A percentile compares a stretch with the other conserved stretches of the same genome.
Conservation (phyloP, 2,113 vertebrate genomes). For the Ammodytes marinus region DNA sequence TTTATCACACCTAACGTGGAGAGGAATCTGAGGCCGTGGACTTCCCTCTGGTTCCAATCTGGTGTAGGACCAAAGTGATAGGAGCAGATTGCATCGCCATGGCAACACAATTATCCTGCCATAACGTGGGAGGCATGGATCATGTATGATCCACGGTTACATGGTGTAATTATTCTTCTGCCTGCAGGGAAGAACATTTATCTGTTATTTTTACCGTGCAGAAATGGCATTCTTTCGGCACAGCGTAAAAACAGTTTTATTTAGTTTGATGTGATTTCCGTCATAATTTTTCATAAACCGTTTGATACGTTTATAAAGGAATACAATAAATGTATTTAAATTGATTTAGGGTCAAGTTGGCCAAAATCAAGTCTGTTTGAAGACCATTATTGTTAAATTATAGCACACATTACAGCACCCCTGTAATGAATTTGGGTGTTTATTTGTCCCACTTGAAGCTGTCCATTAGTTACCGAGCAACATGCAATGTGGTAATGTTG, state of each 20-base stretch:
- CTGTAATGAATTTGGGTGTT: slow-evolving; percentile 37
- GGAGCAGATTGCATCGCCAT: slow-evolving; percentile 83
- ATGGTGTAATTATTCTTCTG: slow-evolving; percentile 74
- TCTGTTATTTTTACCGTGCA: neutral
- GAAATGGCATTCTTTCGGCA: slow-evolving; percentile 7
- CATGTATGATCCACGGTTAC: slow-evolving; percentile 79
- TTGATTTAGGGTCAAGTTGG: neutral
- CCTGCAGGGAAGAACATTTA: slow-evolving; percentile 45
- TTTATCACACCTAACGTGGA: slow-evolving; percentile 14
- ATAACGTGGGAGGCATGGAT: slow-evolving; percentile 80
- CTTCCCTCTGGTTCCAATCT: slow-evolving; percentile 63
- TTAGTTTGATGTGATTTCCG: neutral
- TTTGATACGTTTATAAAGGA: neutral
- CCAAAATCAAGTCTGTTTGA: neutral
- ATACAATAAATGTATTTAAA: neutral
- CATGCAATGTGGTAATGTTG: slow-evolving; percentile 43
- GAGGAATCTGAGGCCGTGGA: slow-evolving; percentile 29
- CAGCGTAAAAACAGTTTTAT: neutral
- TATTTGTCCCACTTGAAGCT: slow-evolving; percentile 30
- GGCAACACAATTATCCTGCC: slow-evolving; percentile 81
- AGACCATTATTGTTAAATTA: slow-evolving; percentile 10
- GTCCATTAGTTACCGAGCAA: slow-evolving; percentile 80
- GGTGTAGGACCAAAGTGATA: slow-evolving; percentile 62
- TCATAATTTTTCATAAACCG: neutral
- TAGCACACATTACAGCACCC: neutral